Base-by-base conservation (phyloP, 2,113 vertebrate species). In the Lichenostomus cassidix region DNA sequence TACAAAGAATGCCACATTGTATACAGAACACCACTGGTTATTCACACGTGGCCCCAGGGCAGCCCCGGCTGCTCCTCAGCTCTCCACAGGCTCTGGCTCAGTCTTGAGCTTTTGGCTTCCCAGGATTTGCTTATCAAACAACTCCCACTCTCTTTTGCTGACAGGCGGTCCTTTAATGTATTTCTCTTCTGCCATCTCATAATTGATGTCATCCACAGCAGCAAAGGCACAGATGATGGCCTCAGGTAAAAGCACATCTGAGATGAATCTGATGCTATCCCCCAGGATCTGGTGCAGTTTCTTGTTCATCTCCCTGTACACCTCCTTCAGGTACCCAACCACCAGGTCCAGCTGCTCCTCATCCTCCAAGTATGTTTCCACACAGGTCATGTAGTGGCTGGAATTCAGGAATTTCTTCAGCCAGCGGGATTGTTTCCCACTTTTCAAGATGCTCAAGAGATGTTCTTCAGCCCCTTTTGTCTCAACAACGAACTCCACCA, bases 201-300 rank as follows among this genome's bases (percentile, higher is more conserved):
- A 97, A 20, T 99, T 98, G 5, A 99, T 97, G 19, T 98, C 96
- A 81, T 99, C 98, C 89, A 99, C 98, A 3, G 97, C 98, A 89
- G 99, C 98, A 90, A 99, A 99, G 5, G 99, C 99, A 79, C 97
- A 98, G 75, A 99, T 99, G 92, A 99, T 98, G 46, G 99, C 99
- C 98, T 99, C 99, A 10, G 99, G 99, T 56, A 99, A 91, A 27
- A 99, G 98, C 69, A 99, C 99, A 44, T 99, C 98, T 3, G 99
- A 94, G 79, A 99, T 98, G 92, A 99, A 98, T 11, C 97, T 97
- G 62, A 99, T 97, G 52, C 87, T 91, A 39, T 98, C 98, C 15
- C 98, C 83, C 7, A 87, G 96, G 23, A 97, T 89, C 18, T 94
- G 82, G 4, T 69, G 95, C 14, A 97, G 89, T 21, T 94, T 88